phyloP scores from a whole-genome alignment of 1,140 invertebrate genomes.

The Hetaerina americana region DNA sequence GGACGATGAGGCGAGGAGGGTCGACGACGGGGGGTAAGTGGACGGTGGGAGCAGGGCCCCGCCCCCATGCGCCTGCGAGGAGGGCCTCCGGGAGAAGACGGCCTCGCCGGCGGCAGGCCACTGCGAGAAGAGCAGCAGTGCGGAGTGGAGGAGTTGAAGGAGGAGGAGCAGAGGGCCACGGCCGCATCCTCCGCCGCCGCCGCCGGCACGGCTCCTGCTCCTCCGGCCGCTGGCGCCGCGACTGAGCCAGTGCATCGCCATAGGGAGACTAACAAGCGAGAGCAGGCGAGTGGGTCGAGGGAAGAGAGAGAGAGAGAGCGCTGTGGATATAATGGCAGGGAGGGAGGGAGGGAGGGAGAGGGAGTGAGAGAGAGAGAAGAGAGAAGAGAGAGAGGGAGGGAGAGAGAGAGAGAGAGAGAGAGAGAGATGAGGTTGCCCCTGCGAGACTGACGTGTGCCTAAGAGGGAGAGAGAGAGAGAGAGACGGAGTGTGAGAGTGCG shows the following conservation, averaged over 20 bases:
- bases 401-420: neutral
- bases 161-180: neutral
- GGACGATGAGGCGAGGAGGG: neutral
- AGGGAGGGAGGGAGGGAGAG: neutral
- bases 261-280: neutral
- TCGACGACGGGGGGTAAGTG: neutral
- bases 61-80: neutral
- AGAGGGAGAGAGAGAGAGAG: neutral
- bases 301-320: neutral
- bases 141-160: neutral
- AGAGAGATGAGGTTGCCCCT: neutral
- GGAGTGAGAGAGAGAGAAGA: neutral
- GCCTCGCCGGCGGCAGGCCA: neutral
- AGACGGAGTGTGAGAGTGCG: neutral
- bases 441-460: neutral
- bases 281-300: too few relatives aligned
- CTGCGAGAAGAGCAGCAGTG: neutral
- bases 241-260: neutral
- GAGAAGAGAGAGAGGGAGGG: neutral
- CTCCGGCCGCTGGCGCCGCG: neutral
- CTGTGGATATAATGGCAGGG: neutral
- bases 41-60: neutral
- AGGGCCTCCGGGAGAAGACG: neutral
- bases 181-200: slow-evolving; percentile 2
- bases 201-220: neutral